These are phyloP conservation scores for Polymixis lichenea DNA, from an alignment of 2,888 invertebrate genomes.

Conservation along the genomic window DNA sequence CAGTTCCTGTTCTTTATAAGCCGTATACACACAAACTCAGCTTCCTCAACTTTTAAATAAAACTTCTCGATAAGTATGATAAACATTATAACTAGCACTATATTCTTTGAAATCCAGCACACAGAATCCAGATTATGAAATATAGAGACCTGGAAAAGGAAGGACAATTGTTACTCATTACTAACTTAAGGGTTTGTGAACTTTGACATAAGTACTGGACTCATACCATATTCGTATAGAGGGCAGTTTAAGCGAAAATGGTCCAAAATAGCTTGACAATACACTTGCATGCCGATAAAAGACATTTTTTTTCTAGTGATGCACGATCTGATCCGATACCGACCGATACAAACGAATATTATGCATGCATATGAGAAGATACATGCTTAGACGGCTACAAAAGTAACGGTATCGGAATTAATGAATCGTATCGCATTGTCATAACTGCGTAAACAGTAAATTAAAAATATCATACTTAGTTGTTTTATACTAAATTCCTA, in stretches of 20 bases:
- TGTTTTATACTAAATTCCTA: no score
- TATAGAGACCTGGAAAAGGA: neutral
- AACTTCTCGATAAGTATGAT: constrained; percentile 17
- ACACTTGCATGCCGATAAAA: neutral
- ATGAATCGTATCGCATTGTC: neutral
- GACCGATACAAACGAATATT: neutral
- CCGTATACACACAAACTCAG: constrained; percentile 11
- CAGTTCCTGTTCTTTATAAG: constrained; percentile 7
- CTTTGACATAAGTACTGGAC: neutral
- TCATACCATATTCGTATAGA: neutral
- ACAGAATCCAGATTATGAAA: neutral
- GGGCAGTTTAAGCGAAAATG: neutral
- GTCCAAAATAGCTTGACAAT: neutral
- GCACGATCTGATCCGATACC: neutral
- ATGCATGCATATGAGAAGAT: neutral
- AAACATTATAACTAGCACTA: constrained; percentile 1
- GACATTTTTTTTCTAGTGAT: neutral
- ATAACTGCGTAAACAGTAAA: neutral
- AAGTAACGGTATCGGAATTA: neutral
- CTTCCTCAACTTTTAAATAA: constrained; percentile 23
- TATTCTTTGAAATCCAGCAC: neutral
- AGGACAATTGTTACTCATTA: neutral
- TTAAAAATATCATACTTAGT: neutral
- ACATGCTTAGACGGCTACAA: neutral
- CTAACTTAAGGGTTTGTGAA: neutral